Evolutionary conservation across 2,113 vertebrate species (phyloP).

Genomic region (Phrynosoma platyrhinos): DNA sequence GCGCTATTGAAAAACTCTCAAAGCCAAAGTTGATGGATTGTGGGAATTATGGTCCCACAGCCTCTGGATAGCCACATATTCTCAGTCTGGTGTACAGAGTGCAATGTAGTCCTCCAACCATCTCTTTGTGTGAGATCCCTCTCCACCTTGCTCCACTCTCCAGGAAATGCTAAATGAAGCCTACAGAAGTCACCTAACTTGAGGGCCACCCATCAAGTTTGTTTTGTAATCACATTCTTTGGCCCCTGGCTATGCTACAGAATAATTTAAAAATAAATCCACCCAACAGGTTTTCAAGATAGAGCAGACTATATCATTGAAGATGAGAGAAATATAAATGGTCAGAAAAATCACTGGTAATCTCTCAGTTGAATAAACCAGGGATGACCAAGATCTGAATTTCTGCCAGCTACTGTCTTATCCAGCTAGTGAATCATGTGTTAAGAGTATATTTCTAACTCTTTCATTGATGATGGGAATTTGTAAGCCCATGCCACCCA

Average conservation of each 20-base stretch:
- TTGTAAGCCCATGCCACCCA: not conserved
- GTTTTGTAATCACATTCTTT: not conserved
- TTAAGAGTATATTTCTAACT: not conserved
- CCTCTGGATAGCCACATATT: not conserved
- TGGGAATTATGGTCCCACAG: not conserved
- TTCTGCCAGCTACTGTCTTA: not conserved
- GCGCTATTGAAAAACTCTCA: not conserved
- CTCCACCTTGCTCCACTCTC: not conserved
- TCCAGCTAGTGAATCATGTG: not conserved
- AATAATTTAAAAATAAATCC: not conserved
- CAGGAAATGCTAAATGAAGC: not conserved
- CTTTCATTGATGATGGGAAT: not conserved
- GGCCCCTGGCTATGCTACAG: not conserved
- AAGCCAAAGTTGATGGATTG: not conserved
- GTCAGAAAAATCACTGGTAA: not conserved
- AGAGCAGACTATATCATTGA: not conserved
- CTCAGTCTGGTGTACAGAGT: not conserved
- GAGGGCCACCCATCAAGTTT: not conserved
- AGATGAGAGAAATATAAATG: not conserved
- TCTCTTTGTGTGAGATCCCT: too few species aligned
- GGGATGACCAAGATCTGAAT: not conserved
- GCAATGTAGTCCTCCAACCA: not conserved
- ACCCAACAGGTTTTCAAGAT: not conserved
- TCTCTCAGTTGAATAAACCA: too few species aligned
- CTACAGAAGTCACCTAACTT: too few species aligned